A percentile compares a stretch with the other conserved stretches of the same genome.
Evolutionary conservation across 2,888 invertebrate genomes (phyloP).

Genomic region (Lithophane ornitopus): DNA sequence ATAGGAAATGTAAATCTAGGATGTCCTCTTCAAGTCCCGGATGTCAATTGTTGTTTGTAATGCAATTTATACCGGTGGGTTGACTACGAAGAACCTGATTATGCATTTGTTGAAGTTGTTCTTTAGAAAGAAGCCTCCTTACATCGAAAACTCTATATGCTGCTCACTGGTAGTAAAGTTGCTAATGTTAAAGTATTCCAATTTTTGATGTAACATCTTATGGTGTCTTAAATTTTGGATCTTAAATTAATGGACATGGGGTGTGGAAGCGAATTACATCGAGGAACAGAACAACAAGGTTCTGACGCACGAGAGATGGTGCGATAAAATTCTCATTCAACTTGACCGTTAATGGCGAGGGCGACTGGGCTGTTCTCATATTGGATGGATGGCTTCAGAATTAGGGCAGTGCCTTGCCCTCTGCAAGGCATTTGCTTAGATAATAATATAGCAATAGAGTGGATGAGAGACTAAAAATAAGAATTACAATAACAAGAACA

Average conservation of each 20-base stretch:
- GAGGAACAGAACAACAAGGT: not conserved
- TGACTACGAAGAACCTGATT: constrained; percentile 30
- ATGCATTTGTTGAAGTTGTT: not conserved
- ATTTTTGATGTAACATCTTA: not conserved
- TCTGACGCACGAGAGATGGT: constrained; percentile 32
- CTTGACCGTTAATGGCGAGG: constrained; percentile 10
- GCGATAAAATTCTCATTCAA: constrained; percentile 39
- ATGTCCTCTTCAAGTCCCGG: constrained; percentile 37
- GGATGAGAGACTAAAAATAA: not conserved
- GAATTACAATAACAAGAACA: not conserved
- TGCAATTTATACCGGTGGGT: constrained; percentile 9
- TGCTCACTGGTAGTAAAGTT: not conserved
- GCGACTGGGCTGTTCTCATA: constrained; percentile 7
- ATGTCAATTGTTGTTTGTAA: constrained; percentile 46
- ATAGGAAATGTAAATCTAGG: constrained; percentile 37
- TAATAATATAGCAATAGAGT: not conserved
- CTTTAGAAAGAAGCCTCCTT: not conserved
- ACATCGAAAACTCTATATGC: not conserved
- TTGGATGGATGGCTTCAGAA: constrained; percentile 1
- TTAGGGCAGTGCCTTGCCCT: not conserved
- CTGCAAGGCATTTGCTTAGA: not conserved
- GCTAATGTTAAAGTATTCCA: not conserved
- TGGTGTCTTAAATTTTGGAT: not conserved
- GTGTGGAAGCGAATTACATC: not conserved
- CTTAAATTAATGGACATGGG: constrained; percentile 10